Evolutionary conservation across 2,113 vertebrate genomes (phyloP).

Genomic region (Eonycteris spelaea): DNA sequence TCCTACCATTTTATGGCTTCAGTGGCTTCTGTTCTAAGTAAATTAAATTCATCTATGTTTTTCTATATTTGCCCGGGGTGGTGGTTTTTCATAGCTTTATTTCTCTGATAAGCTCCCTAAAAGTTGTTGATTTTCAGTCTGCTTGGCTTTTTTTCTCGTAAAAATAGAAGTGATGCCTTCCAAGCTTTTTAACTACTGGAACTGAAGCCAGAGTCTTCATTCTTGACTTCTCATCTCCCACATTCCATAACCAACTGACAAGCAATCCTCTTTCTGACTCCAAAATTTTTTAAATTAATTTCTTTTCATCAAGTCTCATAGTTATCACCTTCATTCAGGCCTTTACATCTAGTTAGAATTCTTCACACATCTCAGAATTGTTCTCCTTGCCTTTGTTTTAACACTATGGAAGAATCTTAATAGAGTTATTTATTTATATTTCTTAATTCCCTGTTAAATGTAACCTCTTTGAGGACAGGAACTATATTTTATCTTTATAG

Average conservation of each 20-base stretch:
- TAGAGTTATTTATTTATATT: neutral
- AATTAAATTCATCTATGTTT: neutral
- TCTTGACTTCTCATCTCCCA: neutral
- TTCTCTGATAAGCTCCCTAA: neutral
- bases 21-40: neutral
- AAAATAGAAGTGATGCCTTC: neutral
- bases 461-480: neutral
- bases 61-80: neutral
- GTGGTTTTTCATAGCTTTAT: neutral
- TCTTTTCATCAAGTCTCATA: neutral
- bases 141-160: neutral
- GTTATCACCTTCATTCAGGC: neutral
- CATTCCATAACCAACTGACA: neutral
- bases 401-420: neutral
- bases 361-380: neutral
- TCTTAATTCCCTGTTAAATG: neutral
- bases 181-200: neutral
- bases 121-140: neutral
- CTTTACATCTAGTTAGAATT: neutral
- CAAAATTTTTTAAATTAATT: neutral
- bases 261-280: neutral
- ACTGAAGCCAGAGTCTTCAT: neutral
- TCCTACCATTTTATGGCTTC: neutral
- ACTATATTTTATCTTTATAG: neutral
- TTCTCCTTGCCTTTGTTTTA: neutral